Evolutionary conservation across 2,113 vertebrate genomes (phyloP).

Genomic region (Tupaia chinensis): DNA sequence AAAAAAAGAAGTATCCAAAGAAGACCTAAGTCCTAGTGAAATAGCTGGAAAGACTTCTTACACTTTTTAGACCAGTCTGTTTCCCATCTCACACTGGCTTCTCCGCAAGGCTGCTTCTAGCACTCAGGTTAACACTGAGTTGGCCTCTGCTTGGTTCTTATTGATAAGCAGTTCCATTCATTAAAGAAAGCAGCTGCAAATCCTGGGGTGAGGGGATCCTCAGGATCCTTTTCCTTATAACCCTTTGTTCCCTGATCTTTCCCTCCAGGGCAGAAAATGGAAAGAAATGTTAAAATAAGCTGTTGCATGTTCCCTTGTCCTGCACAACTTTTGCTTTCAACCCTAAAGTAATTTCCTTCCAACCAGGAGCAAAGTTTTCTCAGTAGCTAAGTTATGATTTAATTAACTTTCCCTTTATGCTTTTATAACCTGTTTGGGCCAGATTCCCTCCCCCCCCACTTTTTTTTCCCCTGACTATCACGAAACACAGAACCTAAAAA

Average conservation of each 20-base stretch:
- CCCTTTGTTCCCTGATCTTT: background rate
- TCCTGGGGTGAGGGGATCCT: background rate
- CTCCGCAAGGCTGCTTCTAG: background rate
- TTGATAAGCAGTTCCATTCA: background rate
- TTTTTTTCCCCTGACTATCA: background rate
- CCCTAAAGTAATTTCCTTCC: background rate
- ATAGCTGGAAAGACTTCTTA: background rate
- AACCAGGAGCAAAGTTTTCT: background rate
- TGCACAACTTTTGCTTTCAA: background rate
- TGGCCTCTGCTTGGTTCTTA: background rate
- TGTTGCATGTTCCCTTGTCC: too few relatives aligned
- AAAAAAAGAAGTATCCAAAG: background rate
- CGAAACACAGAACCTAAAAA: background rate
- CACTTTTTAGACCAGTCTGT: too few relatives aligned
- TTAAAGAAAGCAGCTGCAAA: background rate
- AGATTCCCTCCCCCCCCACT: background rate
- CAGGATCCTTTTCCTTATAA: background rate
- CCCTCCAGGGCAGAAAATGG: background rate
- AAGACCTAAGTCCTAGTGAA: background rate
- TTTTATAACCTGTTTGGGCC: conserved; percentile 18
- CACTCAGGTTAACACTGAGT: too few relatives aligned
- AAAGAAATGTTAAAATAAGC: background rate
- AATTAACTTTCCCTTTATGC: conserved; percentile 37
- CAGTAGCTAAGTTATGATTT: conserved; percentile 21
- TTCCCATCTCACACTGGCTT: too few relatives aligned